Evolutionary conservation across 2,113 vertebrate species (phyloP).

Genomic region (Irena cyanogastra): DNA sequence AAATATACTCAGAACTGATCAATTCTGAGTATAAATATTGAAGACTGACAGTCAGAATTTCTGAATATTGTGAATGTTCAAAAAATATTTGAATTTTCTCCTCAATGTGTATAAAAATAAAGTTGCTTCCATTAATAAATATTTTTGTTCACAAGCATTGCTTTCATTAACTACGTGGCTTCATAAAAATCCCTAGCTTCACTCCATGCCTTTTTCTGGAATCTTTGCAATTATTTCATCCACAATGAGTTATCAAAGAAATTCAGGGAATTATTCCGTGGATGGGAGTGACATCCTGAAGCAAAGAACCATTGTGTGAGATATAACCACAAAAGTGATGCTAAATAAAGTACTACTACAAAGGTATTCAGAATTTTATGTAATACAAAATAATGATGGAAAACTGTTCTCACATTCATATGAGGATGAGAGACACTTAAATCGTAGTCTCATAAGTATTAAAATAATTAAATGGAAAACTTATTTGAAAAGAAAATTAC

Average conservation of each 20-base stretch:
- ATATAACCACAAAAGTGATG: not conserved
- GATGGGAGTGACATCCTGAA: not conserved
- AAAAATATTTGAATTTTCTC: not conserved
- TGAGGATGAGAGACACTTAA: not conserved
- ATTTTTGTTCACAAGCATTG: not conserved
- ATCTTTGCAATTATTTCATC: not conserved
- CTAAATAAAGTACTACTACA: not conserved
- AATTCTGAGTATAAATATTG: conserved; percentile 24
- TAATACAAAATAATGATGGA: not conserved
- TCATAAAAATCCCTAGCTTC: not conserved
- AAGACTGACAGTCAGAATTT: not conserved
- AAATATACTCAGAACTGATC: conserved; percentile 55
- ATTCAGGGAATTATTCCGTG: not conserved
- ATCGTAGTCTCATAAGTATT: not conserved
- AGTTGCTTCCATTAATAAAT: not conserved
- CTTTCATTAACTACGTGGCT: not conserved
- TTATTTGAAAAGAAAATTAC: not conserved
- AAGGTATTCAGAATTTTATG: not conserved
- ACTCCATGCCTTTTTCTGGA: not conserved
- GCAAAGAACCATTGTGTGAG: conserved; percentile 6
- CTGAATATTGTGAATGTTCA: not conserved
- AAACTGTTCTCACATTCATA: not conserved
- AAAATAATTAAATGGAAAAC: not conserved
- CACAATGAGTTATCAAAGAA: not conserved
- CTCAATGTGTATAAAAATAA: not conserved